A percentile compares a stretch with the other conserved stretches of the same genome.
Evolutionary conservation across 1,140 invertebrate genomes (phyloP).

Genomic region (Coptotermes formosanus): DNA sequence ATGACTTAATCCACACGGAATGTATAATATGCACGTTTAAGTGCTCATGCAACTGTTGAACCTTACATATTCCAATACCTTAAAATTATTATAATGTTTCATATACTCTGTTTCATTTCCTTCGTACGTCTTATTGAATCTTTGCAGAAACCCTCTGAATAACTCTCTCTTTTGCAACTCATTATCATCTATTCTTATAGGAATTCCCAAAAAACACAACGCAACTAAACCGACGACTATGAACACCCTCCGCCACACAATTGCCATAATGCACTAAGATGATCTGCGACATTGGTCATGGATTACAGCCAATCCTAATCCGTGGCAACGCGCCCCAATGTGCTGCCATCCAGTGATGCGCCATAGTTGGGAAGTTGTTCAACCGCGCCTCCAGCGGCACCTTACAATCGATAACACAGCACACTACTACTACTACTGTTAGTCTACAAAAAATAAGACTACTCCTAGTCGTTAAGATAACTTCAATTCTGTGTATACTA

Average conservation of each 20-base stretch:
- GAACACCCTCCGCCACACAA: constrained; percentile 48
- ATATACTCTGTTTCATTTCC: constrained; percentile 56
- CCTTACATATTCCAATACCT: constrained; percentile 51
- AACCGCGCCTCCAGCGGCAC: no score
- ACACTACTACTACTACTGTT: no score
- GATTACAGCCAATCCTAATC: no score
- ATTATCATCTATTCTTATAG: constrained; percentile 47
- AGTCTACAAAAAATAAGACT: no score
- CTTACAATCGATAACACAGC: no score
- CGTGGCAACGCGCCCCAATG: no score
- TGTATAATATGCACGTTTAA: constrained; percentile 21
- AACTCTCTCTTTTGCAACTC: constrained; percentile 45
- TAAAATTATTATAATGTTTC: constrained; percentile 60
- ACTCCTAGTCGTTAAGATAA: no score
- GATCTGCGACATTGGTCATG: no score
- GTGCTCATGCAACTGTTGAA: constrained; percentile 35
- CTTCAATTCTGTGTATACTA: no score
- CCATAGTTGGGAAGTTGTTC: no score
- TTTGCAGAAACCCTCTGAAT: constrained; percentile 60
- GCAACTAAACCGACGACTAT: constrained; percentile 44
- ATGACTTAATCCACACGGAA: constrained; percentile 44
- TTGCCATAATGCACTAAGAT: background rate
- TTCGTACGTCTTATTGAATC: constrained; percentile 68
- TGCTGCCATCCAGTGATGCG: no score
- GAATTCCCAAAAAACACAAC: constrained; percentile 53